Evolutionary conservation across 2,888 invertebrate species (phyloP), one percentile per base, ranked within the genome.

Genomic region (Tipula vernalis): DNA sequence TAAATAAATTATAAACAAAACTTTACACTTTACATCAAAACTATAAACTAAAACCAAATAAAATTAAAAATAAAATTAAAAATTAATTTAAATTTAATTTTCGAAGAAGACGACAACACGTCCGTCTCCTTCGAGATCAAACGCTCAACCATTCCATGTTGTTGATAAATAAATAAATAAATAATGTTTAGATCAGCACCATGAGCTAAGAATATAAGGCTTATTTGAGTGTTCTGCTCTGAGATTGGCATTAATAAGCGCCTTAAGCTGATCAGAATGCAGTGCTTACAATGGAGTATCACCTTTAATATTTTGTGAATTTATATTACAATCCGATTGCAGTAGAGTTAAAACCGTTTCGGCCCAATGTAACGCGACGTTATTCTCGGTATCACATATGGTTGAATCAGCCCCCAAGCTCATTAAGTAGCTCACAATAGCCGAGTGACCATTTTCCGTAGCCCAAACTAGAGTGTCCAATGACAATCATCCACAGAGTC

Each of bases 381-480:
- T 98, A 90, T 97, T 96, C 90, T 98, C 98, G 87, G 94, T 94
- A 92, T 98, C 98, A 87, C 95, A 93, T 41, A 96, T 92, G 88
- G 94, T 93, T 0, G 96, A 94, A 92, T 97, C 95, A 28, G 97
- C 97, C 86, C 96, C 96, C 88, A 94, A 93, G 85, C 93, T 93
- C 10, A 97, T 90, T 15, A 96, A 91, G 90, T 93, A 93, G 88
- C 94, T 93, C 86, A 95, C 96, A 42, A 96, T 94, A 44, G 94
- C 93, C 0, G 93, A 91, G 90, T 96, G 95, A 86, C 94, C 93
- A 91, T 97, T 95, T 92, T 98, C 98, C 1, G 97, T 96, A 36
- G 97, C 98, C 97, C 98, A 98, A 39, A 98, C 97, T 89, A 98
- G 94, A 87, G 98, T 95, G 97, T 98, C 98, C 98, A 98, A 5